Conservation (phyloP, 2,797 vertebrate species). For the Arremon brunneinucha region DNA sequence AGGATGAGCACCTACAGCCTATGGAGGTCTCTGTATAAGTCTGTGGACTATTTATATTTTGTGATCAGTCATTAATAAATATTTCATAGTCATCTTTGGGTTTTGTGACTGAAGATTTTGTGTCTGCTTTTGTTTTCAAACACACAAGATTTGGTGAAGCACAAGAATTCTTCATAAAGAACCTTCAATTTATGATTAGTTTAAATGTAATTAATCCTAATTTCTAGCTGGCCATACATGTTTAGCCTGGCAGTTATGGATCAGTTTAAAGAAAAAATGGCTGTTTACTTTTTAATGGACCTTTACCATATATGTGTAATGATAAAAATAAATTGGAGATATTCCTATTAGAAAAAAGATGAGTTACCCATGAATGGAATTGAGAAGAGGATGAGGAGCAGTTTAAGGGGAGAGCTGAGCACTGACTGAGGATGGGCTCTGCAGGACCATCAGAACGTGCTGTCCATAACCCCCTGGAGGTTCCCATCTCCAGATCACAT, state of each 20-base stretch:
- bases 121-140: not conserved
- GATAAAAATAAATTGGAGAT: not conserved
- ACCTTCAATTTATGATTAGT: not conserved
- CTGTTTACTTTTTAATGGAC: not conserved
- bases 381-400: not conserved
- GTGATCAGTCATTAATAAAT: not conserved
- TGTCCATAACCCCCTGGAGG: not conserved
- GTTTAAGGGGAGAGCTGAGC: not conserved
- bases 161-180: not conserved
- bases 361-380: not conserved
- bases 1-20: not conserved
- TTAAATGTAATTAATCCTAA: not conserved
- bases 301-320: not conserved
- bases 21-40: not conserved
- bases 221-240: not conserved
- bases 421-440: not conserved
- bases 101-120: not conserved
- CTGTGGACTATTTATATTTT: not conserved
- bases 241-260: not conserved
- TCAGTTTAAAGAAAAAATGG: not conserved
- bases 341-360: not conserved
- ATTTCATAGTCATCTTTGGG: not conserved
- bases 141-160: not conserved
- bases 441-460: not conserved
- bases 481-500: not conserved